Conservation (phyloP, 2,888 invertebrate species). For the Sphaerophoria rueppellii region DNA sequence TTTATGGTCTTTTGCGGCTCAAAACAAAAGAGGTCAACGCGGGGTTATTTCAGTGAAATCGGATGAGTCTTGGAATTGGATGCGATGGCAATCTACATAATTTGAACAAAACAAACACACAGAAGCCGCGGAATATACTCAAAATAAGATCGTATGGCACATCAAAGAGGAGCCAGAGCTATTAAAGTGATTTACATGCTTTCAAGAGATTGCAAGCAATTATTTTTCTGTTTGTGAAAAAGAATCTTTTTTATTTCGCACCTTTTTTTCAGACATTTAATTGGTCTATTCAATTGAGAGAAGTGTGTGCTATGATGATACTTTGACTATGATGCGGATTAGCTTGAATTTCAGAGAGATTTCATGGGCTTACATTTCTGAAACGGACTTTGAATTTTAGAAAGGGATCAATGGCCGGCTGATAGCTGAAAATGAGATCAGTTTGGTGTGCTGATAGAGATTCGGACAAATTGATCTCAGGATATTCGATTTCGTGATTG, state of each 20-base stretch:
- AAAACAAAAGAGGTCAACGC: slow-evolving; percentile 49
- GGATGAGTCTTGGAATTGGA: slow-evolving; percentile 6
- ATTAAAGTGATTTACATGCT: slow-evolving; percentile 28
- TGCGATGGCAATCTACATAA: not conserved
- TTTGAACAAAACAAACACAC: not conserved
- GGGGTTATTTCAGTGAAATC: slow-evolving; percentile 25
- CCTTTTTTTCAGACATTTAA: slow-evolving; percentile 28
- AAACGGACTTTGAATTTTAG: not conserved
- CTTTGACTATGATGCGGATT: slow-evolving; percentile 17
- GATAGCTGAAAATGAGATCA: not conserved
- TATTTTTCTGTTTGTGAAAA: not conserved
- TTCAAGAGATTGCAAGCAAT: slow-evolving; percentile 17
- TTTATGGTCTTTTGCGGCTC: slow-evolving; percentile 45
- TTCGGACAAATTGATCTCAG: slow-evolving; percentile 15
- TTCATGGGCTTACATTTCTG: not conserved
- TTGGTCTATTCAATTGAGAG: slow-evolving; percentile 28
- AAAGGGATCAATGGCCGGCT: slow-evolving; percentile 5
- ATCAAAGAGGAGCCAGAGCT: slow-evolving; percentile 7
- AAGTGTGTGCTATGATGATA: slow-evolving; percentile 34
- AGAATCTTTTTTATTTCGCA: slow-evolving; percentile 30
- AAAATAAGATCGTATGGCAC: not conserved
- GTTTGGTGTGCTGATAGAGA: not conserved
- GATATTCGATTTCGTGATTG: slow-evolving; percentile 19
- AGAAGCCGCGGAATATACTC: not conserved
- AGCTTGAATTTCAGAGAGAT: slow-evolving; percentile 12